Evolutionary conservation across 2,797 vertebrate species (phyloP), one percentile per base, ranked within the genome.

Genomic region (Hemitrygon akajei): DNA sequence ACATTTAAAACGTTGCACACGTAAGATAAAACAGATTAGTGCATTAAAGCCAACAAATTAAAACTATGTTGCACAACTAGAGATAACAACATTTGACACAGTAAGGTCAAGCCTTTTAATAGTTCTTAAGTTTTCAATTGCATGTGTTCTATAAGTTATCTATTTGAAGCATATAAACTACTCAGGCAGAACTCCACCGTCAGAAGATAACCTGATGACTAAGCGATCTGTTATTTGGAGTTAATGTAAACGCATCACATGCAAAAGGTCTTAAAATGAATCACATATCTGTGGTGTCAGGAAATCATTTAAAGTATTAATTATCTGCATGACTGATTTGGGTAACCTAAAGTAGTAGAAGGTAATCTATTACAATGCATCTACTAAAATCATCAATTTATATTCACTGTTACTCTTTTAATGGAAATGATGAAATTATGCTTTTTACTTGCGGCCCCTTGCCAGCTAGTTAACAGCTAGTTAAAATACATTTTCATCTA

Each of bases 231-330:
- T 92, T 73, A 71, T 73, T 25, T 92, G 71, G 60, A 37, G n/a
- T 22, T 92, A 12, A 37, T 34, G 37, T 73, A 73, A 91, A 91
- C 37, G 71, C 27, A 22, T 73, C 22, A 27, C 69, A 73, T 40
- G 89, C 37, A 92, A 92, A 56, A 92, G 34, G 89, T 47, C 89
- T 92, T 73, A 47, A 73, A 92, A 71, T 73, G 66, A 73, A 92
- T 47, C 34, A 73, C 34, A 73, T 56, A 69, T 37, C 34, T 47
- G 66, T 92, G 89, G 18, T 37, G 66, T 37, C 69, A 73, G 89
- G 89, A 92, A 73, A 75, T 92, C 22, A 71, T 73, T 92, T 92
- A 92, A 92, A 30, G 66, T 73, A 71, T 73, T 60, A 73, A 91
- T 91, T 73, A 92, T 92, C 25, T 92, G 66, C 69, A 40, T 92